These are phyloP conservation scores for Thryonomys swinderianus DNA, from an alignment of 2,113 vertebrate genomes.

Conservation along the genomic window DNA sequence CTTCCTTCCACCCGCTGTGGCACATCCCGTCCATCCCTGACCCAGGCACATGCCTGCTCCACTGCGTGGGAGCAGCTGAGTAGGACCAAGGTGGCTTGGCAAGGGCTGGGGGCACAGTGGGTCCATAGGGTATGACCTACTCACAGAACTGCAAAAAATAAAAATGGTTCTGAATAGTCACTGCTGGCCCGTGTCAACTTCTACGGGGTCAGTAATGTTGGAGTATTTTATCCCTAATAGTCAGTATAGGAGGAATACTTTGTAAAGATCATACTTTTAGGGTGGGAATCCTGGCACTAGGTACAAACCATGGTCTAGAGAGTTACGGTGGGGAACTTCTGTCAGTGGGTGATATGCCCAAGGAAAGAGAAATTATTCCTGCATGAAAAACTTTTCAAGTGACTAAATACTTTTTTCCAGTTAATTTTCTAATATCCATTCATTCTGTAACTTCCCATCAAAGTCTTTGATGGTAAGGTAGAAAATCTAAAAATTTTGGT, in stretches of 20 bases:
- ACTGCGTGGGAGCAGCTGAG: rapidly evolving
- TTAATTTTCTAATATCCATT: constrained; percentile 52
- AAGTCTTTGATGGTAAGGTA: constrained; percentile 60
- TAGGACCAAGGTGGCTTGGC: not conserved
- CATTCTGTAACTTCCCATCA: constrained; percentile 25
- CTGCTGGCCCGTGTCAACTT: not conserved
- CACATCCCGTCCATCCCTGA: not conserved
- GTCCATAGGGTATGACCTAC: rapidly evolving
- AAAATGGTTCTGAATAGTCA: not conserved
- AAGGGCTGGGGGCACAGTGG: rapidly evolving
- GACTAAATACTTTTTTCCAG: not conserved
- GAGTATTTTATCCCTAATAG: not conserved
- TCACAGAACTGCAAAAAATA: not conserved
- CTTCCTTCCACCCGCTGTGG: not conserved
- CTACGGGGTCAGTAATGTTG: not conserved
- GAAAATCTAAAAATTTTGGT: constrained; percentile 52
- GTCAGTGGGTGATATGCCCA: constrained; percentile 22
- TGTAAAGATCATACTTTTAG: not conserved
- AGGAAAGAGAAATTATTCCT: constrained; percentile 38
- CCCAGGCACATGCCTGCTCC: not conserved
- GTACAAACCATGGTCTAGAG: constrained; percentile 40
- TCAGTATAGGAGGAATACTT: not conserved
- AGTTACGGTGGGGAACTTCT: not conserved
- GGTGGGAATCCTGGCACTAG: not conserved
- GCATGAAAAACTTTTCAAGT: not conserved